Base-by-base conservation (phyloP, 2,888 invertebrate genomes). In the Daptonema setosum region DNA sequence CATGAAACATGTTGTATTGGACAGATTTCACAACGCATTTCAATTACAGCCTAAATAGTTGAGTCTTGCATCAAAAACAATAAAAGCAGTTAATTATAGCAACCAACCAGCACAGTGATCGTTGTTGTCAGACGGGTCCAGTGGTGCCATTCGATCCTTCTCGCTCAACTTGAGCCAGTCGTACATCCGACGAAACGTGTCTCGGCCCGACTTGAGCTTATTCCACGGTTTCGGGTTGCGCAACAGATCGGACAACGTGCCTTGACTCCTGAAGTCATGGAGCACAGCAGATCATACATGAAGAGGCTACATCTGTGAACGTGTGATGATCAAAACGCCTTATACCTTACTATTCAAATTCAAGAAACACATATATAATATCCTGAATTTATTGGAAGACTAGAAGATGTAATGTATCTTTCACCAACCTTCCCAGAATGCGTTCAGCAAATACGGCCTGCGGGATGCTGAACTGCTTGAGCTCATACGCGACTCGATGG, bases 141-240 rank as follows among this genome's bases (percentile, higher is more conserved):
- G 54, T 2, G 41, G 3, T 3, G 28, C 28, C 53, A 59, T n/a
- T 1, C 59, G 55, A 28, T 58, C 47, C 1, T 14, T 8, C 2
- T 48, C 8, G 2, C 58, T 55, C 47, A 52, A 47, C 50, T 56
- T 45, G 48, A 59, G 52, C 59, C 59, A 59, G 24, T 50, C 22
- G 56, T 59, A 59, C 59, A 59, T 59, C 2, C 59, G 52, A 2
- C 59, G 63, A 59, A 70, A 69, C 20, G 69, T 69, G 56, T 69
- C 69, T 1, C 69, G 61, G 2, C 69, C 69, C 17, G 68, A 68
- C 57, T 69, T 69, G 52, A 69, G 61, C 54, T 68, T 67, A 58
- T 69, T 69, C 69, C 69, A 69, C 22, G 69, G 69, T 60, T 70
- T 69, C 28, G 69, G 69, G 56, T 69, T 69, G 8, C 69, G 60